Conservation (phyloP, 2,888 invertebrate species). For the Eupeodes luniger region DNA sequence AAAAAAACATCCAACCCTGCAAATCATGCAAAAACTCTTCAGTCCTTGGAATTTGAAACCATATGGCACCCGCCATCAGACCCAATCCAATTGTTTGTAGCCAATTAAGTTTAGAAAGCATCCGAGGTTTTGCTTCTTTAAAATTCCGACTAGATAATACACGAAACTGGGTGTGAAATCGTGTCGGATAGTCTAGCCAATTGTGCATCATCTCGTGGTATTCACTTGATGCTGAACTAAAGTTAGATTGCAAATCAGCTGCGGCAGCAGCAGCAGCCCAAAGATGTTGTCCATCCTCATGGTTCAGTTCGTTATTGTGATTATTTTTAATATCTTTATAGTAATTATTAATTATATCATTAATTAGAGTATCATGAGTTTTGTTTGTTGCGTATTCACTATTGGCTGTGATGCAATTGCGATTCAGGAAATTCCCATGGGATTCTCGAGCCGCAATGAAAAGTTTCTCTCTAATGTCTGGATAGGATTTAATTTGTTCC, state of each 20-base stretch:
- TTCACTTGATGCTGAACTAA: slow-evolving; percentile 87
- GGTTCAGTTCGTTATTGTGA: slow-evolving; percentile 76
- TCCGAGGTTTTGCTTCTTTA: slow-evolving; percentile 89
- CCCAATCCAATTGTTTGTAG: slow-evolving; percentile 90
- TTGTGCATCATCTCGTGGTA: slow-evolving; percentile 86
- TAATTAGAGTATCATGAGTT: slow-evolving; percentile 80
- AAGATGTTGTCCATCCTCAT: slow-evolving; percentile 86
- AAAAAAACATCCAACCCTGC: slow-evolving; percentile 94
- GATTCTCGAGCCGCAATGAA: slow-evolving; percentile 88
- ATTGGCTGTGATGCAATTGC: slow-evolving; percentile 79
- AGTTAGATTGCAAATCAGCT: slow-evolving; percentile 88
- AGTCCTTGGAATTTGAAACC: slow-evolving; percentile 91
- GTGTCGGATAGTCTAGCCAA: slow-evolving; percentile 90
- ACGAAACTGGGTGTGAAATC: slow-evolving; percentile 91
- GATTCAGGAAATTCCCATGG: slow-evolving; percentile 84
- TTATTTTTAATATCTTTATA: slow-evolving; percentile 79
- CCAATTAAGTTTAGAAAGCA: slow-evolving; percentile 91
- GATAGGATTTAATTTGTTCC: slow-evolving; percentile 90
- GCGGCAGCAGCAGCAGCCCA: slow-evolving; percentile 85
- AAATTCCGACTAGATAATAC: slow-evolving; percentile 91
- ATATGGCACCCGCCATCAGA: slow-evolving; percentile 89
- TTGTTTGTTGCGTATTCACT: slow-evolving; percentile 81
- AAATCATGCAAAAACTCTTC: slow-evolving; percentile 91
- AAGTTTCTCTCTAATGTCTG: slow-evolving; percentile 88
- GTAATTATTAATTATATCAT: slow-evolving; percentile 81